A percentile compares a stretch with the other conserved stretches of the same genome.
Conservation (phyloP, 2,888 invertebrate genomes). For the Chirona hameri region DNA sequence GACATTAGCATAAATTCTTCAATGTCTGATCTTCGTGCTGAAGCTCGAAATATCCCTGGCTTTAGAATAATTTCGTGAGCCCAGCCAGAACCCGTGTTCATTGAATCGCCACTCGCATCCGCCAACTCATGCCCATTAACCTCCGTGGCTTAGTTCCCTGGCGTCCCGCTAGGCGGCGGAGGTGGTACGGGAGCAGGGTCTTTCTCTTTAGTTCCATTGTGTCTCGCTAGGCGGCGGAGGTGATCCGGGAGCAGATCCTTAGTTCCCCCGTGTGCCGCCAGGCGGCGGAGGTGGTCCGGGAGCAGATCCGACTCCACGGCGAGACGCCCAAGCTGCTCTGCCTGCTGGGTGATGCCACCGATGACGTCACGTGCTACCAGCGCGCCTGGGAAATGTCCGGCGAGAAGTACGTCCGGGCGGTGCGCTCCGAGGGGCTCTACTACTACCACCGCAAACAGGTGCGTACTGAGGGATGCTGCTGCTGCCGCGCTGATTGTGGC, state of each 20-base stretch:
- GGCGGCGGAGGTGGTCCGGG: conserved; percentile 38
- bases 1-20: too few relatives aligned
- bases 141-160: too few relatives aligned
- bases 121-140: too few relatives aligned
- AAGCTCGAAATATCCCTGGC: too few relatives aligned
- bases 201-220: too few relatives aligned
- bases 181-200: too few relatives aligned
- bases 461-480: conserved; percentile 6
- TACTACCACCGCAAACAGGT: conserved; percentile 65
- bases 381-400: conserved; percentile 88
- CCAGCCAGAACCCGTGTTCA: too few relatives aligned
- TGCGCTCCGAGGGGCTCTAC: conserved; percentile 78
- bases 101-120: too few relatives aligned
- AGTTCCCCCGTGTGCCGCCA: not conserved
- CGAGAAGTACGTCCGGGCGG: conserved; percentile 74
- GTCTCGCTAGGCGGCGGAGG: too few relatives aligned
- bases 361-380: conserved; percentile 73
- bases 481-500: too few relatives aligned
- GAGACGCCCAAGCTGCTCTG: conserved; percentile 85
- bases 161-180: conserved; percentile 35
- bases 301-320: conserved; percentile 53
- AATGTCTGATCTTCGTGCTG: too few relatives aligned
- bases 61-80: too few relatives aligned
- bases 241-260: conserved; percentile 32
- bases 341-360: conserved; percentile 81